A percentile compares a stretch with the other conserved stretches of the same genome.
Evolutionary conservation across 2,113 vertebrate genomes (phyloP).

Genomic region (Microcebus griseorufus): DNA sequence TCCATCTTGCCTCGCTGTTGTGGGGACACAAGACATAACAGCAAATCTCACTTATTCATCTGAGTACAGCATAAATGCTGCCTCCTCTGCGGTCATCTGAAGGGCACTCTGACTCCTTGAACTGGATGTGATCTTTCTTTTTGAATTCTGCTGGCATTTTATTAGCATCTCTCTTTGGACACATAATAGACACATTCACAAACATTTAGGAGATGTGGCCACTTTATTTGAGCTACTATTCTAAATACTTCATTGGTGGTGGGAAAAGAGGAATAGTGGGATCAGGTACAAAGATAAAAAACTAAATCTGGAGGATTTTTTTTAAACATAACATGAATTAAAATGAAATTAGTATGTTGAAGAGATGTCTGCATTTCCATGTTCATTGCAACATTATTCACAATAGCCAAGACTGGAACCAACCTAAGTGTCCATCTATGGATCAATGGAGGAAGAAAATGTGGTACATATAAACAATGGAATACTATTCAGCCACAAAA

Average conservation of each 20-base stretch:
- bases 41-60: background rate
- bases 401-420: background rate
- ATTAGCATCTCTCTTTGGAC: background rate
- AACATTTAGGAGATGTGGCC: background rate
- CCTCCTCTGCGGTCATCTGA: background rate
- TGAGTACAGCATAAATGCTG: background rate
- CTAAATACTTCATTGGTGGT: background rate
- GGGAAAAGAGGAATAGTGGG: background rate
- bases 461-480: background rate
- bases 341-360: background rate
- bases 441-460: background rate
- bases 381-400: background rate
- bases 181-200: background rate
- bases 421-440: no score
- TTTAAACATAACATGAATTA: background rate
- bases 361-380: background rate
- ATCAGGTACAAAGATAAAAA: background rate
- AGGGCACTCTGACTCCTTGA: background rate
- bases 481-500: background rate
- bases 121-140: background rate
- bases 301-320: background rate
- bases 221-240: background rate
- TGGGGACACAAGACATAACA: background rate
- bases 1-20: background rate
- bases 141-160: background rate